phyloP scores from a whole-genome alignment of 2,113 vertebrate genomes.

The Calidris pygmaea region DNA sequence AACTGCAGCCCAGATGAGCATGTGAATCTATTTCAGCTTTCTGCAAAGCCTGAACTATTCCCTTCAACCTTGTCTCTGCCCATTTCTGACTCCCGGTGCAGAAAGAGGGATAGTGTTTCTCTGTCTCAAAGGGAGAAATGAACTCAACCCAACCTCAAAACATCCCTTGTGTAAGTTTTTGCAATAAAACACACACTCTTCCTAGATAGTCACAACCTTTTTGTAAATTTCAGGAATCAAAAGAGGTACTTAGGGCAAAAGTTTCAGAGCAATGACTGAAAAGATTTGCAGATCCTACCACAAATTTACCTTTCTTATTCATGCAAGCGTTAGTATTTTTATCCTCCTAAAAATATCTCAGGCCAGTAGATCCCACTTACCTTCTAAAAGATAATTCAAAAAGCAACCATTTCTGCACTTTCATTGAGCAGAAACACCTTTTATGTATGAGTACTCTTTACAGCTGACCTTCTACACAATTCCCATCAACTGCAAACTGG shows the following conservation, averaged over 20 bases:
- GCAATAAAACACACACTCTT: background rate
- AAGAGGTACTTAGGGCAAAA: background rate
- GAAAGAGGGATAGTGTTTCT: background rate
- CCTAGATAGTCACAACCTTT: background rate
- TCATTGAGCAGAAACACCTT: background rate
- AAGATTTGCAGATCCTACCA: background rate
- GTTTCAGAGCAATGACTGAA: background rate
- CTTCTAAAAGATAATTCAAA: background rate
- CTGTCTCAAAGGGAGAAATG: background rate
- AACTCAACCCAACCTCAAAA: background rate
- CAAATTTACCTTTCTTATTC: background rate
- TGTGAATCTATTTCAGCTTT: background rate
- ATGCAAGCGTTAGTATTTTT: background rate
- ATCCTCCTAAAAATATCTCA: background rate
- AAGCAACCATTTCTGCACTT: background rate
- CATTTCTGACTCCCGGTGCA: background rate
- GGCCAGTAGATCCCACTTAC: background rate
- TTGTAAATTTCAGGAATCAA: background rate
- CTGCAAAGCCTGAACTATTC: background rate
- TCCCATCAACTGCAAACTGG: background rate
- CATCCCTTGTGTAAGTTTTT: background rate
- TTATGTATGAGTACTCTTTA: background rate
- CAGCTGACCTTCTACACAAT: background rate
- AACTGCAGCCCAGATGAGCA: background rate
- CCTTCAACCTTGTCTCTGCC: background rate